A percentile compares a stretch with the other conserved stretches of the same genome.
These are phyloP conservation scores for Halcyon smyrnensis DNA, from an alignment of 2,797 vertebrate genomes.

Conservation along the genomic window DNA sequence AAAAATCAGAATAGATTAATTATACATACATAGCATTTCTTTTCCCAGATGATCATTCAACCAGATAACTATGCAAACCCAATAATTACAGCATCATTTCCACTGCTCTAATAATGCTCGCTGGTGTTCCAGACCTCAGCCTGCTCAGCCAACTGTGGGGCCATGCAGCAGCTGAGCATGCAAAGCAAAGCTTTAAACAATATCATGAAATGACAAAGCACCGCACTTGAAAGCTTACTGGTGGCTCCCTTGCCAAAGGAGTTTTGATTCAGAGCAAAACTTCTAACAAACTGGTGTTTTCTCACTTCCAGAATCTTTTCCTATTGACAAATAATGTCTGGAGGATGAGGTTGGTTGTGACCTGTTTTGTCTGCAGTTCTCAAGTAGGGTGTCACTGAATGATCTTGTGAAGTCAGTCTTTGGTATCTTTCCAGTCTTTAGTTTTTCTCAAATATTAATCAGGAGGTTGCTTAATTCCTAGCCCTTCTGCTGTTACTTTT, in stretches of 20 bases:
- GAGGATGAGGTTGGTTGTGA: not conserved
- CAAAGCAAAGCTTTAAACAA: not conserved
- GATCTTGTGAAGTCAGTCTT: not conserved
- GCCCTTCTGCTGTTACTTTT: not conserved
- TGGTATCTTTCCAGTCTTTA: not conserved
- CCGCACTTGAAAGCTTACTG: not conserved
- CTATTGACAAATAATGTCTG: not conserved
- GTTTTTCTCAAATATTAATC: not conserved
- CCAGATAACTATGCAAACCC: not conserved
- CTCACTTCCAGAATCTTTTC: not conserved
- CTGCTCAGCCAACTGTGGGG: not conserved
- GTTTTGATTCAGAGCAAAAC: not conserved
- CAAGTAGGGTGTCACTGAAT: fast-evolving
- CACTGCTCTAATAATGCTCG: not conserved
- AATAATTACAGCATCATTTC: not conserved
- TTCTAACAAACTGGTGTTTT: not conserved
- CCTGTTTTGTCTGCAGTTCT: not conserved
- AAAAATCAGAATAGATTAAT: not conserved
- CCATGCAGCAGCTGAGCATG: not conserved
- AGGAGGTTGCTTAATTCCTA: not conserved
- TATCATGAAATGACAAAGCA: not conserved
- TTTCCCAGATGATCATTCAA: constrained; percentile 11
- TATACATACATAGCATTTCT: not conserved
- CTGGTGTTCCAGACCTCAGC: not conserved
- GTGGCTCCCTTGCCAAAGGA: not conserved